Evolutionary conservation across 1,140 invertebrate genomes (phyloP).

Genomic region (Oedothorax gibbosus): DNA sequence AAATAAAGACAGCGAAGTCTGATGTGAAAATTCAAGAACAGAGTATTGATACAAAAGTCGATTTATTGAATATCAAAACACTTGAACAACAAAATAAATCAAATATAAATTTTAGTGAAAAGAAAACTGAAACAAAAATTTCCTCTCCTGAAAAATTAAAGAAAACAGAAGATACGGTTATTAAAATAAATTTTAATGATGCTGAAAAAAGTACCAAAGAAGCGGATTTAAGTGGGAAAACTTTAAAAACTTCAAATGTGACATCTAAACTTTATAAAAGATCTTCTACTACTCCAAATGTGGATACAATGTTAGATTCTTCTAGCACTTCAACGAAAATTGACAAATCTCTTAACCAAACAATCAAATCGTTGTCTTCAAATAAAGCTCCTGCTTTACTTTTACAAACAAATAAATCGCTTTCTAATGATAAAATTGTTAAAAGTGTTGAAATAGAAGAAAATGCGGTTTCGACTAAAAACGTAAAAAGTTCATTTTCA

Average conservation of each 20-base stretch:
- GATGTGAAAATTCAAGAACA: too few species aligned
- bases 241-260: background rate
- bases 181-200: background rate
- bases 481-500: too few species aligned
- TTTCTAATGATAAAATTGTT: background rate
- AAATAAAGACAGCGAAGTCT: too few species aligned
- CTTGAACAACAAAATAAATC: too few species aligned
- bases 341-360: background rate
- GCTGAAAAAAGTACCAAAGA: background rate
- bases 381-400: background rate
- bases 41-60: too few species aligned
- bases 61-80: too few species aligned
- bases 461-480: too few species aligned
- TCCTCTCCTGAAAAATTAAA: too few species aligned
- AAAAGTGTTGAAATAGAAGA: too few species aligned
- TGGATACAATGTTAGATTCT: background rate
- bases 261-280: conserved; percentile 18
- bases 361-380: conserved; percentile 16
- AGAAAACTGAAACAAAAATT: too few species aligned
- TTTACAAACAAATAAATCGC: conserved; percentile 1
- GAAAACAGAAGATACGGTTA: too few species aligned
- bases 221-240: background rate
- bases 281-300: conserved; percentile 24
- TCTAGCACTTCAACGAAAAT: background rate
- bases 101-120: too few species aligned